A percentile compares a stretch with the other conserved stretches of the same genome.
Conservation (phyloP, 2,797 vertebrate species). For the Sebastes taczanowskii region DNA sequence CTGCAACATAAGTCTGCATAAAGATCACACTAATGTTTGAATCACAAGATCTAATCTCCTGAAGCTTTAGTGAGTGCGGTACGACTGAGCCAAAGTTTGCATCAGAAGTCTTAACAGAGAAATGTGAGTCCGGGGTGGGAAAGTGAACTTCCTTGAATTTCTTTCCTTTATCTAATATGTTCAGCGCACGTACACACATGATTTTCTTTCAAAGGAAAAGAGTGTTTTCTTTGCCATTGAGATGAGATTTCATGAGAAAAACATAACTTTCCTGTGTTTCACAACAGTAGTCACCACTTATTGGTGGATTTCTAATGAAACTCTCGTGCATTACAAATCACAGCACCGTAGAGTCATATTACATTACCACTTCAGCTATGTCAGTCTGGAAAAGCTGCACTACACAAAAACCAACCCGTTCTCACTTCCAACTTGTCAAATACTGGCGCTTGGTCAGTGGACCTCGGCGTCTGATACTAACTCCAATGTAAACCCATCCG, state of each 20-base stretch:
- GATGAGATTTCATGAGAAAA: not conserved
- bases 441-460: too few relatives aligned
- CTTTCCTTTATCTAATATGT: slow-evolving; percentile 15
- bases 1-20: not conserved
- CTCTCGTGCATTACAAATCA: not conserved
- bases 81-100: slow-evolving; percentile 10
- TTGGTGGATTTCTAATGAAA: not conserved
- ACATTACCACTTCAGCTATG: not conserved
- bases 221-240: not conserved
- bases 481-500: too few relatives aligned
- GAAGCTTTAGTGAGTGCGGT: slow-evolving; percentile 2
- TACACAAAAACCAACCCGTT: not conserved
- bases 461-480: too few relatives aligned
- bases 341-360: not conserved
- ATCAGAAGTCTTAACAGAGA: slow-evolving; percentile 19
- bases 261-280: not conserved
- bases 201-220: not conserved
- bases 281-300: not conserved
- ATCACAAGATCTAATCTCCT: slow-evolving; percentile 23
- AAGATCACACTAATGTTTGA: not conserved
- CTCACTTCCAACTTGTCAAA: not conserved
- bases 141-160: slow-evolving; percentile 1
- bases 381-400: not conserved
- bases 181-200: not conserved
- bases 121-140: slow-evolving; percentile 5